phyloP scores from a whole-genome alignment of 1,140 invertebrate genomes.

The Paraescarpia echinospica region DNA sequence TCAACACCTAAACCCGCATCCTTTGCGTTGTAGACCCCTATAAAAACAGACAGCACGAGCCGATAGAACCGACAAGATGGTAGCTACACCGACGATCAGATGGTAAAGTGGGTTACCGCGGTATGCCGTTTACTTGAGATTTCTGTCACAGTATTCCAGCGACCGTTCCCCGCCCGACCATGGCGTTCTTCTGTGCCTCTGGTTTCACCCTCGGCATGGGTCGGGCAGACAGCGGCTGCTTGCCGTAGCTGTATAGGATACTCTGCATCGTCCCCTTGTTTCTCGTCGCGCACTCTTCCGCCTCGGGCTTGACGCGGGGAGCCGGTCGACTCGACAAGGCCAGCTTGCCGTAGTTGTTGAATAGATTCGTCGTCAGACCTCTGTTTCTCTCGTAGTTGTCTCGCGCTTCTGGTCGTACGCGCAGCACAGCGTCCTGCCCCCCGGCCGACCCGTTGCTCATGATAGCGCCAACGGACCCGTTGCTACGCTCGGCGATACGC shows the following conservation, averaged over 20 bases:
- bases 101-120: background rate
- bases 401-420: conserved; percentile 49
- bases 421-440: conserved; percentile 34
- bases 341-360: conserved; percentile 12
- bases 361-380: background rate
- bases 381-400: conserved; percentile 35
- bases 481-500: conserved; percentile 46
- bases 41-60: background rate
- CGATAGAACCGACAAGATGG: background rate
- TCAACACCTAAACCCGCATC: background rate
- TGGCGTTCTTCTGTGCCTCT: conserved; percentile 7
- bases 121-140: background rate
- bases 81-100: background rate
- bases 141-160: background rate
- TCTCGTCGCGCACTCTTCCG: conserved; percentile 37
- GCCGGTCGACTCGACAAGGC: conserved; percentile 22
- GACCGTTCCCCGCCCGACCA: background rate
- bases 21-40: background rate
- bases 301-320: conserved; percentile 51
- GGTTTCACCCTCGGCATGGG: conserved; percentile 8
- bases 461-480: conserved; percentile 38
- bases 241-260: conserved; percentile 2
- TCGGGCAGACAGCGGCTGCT: conserved; percentile 9
- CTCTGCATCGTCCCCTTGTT: conserved; percentile 15
- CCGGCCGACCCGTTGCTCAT: conserved; percentile 40